A percentile compares a stretch with the other conserved stretches of the same genome.
These are phyloP conservation scores for Syngnathus acus DNA, from an alignment of 2,797 vertebrate species.

Conservation along the genomic window DNA sequence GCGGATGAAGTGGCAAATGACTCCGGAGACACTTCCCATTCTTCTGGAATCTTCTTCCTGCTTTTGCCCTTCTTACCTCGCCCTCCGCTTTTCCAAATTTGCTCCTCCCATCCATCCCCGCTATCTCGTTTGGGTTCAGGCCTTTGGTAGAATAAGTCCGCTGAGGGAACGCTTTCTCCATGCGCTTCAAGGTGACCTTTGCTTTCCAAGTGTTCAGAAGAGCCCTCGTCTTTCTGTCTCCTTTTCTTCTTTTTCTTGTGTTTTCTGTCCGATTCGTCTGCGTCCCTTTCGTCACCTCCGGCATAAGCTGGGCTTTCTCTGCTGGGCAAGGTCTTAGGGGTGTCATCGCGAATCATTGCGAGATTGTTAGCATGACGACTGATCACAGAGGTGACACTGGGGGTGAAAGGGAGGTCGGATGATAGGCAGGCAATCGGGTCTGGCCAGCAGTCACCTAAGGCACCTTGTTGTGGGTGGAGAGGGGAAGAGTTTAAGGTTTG, in stretches of 20 bases:
- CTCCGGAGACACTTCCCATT: conserved; percentile 63
- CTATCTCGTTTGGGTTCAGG: conserved; percentile 54
- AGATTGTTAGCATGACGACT: conserved; percentile 60
- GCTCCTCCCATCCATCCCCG: conserved; percentile 68
- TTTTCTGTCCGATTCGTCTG: conserved; percentile 60
- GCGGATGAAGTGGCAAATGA: conserved; percentile 43
- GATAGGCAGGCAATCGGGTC: conserved; percentile 47
- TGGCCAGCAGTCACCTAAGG: conserved; percentile 61
- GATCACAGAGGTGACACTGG: conserved; percentile 69
- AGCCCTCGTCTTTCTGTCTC: conserved; percentile 62
- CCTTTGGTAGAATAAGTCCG: conserved; percentile 52
- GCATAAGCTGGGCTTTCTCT: conserved; percentile 46
- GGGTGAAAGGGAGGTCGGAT: conserved; percentile 67
- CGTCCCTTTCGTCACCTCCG: conserved; percentile 60
- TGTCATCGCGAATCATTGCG: conserved; percentile 48
- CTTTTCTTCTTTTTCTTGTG: conserved; percentile 78
- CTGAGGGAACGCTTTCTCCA: conserved; percentile 40
- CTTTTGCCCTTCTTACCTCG: conserved; percentile 66
- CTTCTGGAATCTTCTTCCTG: conserved; percentile 74
- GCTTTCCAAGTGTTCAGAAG: conserved; percentile 43
- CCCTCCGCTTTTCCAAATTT: conserved; percentile 58
- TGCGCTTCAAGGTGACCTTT: conserved; percentile 38
- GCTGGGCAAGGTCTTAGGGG: conserved; percentile 44
- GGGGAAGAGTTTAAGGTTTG: conserved; percentile 53
- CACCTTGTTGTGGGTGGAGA: conserved; percentile 70